Evolutionary conservation across 2,113 vertebrate species (phyloP).

Genomic region (Todiramphus saurophagus): DNA sequence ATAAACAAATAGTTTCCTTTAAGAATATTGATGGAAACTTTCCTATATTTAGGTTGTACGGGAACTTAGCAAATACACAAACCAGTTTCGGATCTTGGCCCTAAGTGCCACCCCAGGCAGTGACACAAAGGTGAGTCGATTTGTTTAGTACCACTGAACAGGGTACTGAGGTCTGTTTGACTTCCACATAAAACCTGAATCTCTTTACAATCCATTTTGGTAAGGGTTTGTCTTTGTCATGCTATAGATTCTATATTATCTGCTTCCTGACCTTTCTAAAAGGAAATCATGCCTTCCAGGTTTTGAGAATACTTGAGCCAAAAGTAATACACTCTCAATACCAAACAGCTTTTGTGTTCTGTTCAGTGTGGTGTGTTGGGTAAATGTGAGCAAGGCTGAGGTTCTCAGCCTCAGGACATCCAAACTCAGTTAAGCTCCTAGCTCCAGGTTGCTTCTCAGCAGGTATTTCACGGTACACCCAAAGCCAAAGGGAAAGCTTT

Average conservation of each 20-base stretch:
- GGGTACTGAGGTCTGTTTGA: neutral
- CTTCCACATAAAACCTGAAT: no score
- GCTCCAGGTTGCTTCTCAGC: neutral
- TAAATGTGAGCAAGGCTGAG: no score
- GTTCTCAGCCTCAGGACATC: neutral
- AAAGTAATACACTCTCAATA: neutral
- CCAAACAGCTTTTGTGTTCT: neutral
- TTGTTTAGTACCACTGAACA: neutral
- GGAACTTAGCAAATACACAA: constrained; percentile 84
- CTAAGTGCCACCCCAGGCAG: constrained; percentile 94
- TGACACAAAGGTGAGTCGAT: constrained; percentile 83
- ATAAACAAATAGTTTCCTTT: neutral
- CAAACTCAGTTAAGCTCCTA: neutral
- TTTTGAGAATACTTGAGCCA: neutral
- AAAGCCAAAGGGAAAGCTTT: neutral
- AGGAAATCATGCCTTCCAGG: neutral
- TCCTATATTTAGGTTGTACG: constrained; percentile 82
- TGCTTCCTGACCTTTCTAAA: neutral
- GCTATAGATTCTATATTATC: accelerated
- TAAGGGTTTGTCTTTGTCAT: neutral
- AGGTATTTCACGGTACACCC: neutral
- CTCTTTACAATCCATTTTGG: accelerated
- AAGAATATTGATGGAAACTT: neutral
- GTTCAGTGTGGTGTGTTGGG: neutral
- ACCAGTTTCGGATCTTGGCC: constrained; percentile 89